A percentile compares a stretch with the other conserved stretches of the same genome.
phyloP scores from a whole-genome alignment of 2,888 invertebrate species.

The Trissolcus brochymenae region DNA sequence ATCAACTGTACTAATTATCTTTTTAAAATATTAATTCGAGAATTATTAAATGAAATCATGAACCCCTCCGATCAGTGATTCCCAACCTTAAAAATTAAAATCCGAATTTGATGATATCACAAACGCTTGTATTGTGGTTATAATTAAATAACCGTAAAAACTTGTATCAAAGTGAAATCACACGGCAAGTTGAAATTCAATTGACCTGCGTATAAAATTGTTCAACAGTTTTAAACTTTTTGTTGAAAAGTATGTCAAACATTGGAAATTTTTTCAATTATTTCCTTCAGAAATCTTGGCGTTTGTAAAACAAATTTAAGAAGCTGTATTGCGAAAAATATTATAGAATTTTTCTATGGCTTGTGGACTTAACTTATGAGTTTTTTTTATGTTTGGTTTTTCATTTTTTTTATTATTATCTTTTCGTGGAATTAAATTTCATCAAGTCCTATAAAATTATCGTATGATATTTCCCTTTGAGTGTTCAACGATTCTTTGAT shows the following conservation, averaged over 20 bases:
- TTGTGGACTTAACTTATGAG: too few species aligned
- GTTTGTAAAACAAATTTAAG: too few species aligned
- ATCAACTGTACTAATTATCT: too few species aligned
- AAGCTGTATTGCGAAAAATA: too few species aligned
- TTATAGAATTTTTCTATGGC: too few species aligned
- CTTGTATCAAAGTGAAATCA: constrained; percentile 18
- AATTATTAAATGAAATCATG: not conserved
- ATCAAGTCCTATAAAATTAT: too few species aligned
- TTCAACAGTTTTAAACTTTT: constrained; percentile 43
- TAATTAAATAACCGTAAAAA: constrained; percentile 20
- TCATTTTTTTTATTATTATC: too few species aligned
- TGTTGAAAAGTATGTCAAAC: constrained; percentile 45
- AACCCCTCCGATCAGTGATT: not conserved
- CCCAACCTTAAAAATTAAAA: not conserved
- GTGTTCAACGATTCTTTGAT: too few species aligned
- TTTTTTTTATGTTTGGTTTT: too few species aligned
- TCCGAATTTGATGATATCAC: constrained; percentile 9
- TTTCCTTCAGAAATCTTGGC: constrained; percentile 12
- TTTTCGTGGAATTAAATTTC: too few species aligned
- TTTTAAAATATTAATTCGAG: not conserved
- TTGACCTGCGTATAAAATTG: constrained; percentile 31
- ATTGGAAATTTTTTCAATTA: constrained; percentile 17
- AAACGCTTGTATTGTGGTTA: constrained; percentile 15
- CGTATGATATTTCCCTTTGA: too few species aligned
- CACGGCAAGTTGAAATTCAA: constrained; percentile 27